These are phyloP conservation scores for Cryptoprocta ferox DNA, from an alignment of 2,797 vertebrate species.

Conservation along the genomic window DNA sequence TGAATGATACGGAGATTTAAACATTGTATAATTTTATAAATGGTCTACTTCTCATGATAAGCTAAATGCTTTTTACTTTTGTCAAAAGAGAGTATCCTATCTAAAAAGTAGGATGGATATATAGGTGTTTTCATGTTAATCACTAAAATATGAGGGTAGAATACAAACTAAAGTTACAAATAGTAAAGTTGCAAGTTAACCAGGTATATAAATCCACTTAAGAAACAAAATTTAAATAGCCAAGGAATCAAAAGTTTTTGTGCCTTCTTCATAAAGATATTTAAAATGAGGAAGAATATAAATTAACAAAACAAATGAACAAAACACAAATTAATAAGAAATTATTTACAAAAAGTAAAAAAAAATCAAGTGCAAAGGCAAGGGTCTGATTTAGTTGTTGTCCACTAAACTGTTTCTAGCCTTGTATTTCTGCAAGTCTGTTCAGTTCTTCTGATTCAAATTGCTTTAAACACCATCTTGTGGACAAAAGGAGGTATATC, in stretches of 20 bases:
- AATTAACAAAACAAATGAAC: slow-evolving; percentile 26
- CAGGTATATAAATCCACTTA: background rate
- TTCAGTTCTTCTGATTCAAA: slow-evolving; percentile 42
- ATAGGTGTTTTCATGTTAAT: slow-evolving; percentile 23
- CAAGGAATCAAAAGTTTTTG: slow-evolving; percentile 16
- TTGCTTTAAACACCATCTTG: slow-evolving; percentile 65
- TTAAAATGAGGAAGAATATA: slow-evolving; percentile 56
- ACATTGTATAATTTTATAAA: background rate
- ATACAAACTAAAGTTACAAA: slow-evolving; percentile 20
- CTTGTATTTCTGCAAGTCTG: background rate
- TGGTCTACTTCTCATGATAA: background rate
- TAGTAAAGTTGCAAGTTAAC: background rate
- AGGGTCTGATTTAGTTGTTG: slow-evolving; percentile 50
- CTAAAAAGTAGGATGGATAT: background rate
- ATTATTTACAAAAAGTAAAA: slow-evolving; percentile 59
- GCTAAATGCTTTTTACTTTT: slow-evolving; percentile 28
- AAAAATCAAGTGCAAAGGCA: slow-evolving; percentile 58
- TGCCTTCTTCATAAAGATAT: slow-evolving; percentile 33
- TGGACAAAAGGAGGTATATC: slow-evolving; percentile 71
- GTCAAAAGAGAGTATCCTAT: background rate
- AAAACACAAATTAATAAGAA: slow-evolving; percentile 57
- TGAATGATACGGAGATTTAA: slow-evolving; percentile 32
- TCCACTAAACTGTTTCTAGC: background rate
- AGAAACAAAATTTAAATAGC: slow-evolving; percentile 62
- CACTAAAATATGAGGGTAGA: slow-evolving; percentile 4